Evolutionary conservation across 2,113 vertebrate genomes (phyloP).

Genomic region (Dicerorhinus sumatrensis): DNA sequence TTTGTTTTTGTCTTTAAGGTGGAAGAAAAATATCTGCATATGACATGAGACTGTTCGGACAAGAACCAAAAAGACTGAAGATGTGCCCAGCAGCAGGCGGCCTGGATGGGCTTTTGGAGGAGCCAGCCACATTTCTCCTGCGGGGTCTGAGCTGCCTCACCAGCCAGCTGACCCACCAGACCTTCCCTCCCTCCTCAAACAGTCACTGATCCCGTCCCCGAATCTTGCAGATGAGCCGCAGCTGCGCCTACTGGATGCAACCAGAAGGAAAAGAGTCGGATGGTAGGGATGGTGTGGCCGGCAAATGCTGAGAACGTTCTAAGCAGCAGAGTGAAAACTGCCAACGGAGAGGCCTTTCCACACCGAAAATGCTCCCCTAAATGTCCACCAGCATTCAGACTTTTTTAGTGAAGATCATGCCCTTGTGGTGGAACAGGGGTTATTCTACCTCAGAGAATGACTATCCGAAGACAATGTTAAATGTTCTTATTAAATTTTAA

Average conservation of each 20-base stretch:
- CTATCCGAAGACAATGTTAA: neutral
- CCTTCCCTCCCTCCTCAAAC: no score
- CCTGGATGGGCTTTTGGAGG: rapidly evolving
- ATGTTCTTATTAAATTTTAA: neutral
- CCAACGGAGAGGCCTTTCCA: neutral
- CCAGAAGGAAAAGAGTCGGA: neutral
- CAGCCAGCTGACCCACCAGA: no score
- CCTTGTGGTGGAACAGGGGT: neutral
- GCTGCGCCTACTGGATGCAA: neutral
- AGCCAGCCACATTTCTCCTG: rapidly evolving
- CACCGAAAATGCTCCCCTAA: neutral
- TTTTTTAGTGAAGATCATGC: neutral
- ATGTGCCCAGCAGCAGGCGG: neutral
- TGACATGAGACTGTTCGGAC: neutral
- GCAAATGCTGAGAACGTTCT: neutral
- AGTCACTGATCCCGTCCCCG: neutral
- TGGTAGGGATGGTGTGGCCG: no score
- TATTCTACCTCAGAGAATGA: neutral
- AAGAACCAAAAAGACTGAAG: neutral
- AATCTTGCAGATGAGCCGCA: neutral
- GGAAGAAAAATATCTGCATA: neutral
- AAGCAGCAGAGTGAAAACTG: neutral
- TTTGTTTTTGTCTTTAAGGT: neutral
- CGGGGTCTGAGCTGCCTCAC: neutral
- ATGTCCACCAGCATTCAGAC: neutral